Conservation (phyloP, 2,888 invertebrate genomes). For the Macrosiphum euphorbiae region DNA sequence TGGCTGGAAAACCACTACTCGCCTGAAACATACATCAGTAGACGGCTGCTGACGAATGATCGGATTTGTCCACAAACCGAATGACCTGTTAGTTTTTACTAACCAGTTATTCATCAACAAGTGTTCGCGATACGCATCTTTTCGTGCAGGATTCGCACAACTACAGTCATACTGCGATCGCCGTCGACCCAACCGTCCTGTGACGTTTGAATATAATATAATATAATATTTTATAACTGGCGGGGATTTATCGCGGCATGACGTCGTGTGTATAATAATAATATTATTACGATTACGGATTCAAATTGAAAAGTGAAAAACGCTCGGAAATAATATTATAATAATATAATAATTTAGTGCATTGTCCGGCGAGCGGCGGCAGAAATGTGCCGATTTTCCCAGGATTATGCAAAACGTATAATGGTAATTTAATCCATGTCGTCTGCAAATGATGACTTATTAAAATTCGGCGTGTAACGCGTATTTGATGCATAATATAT, state of each 20-base stretch:
- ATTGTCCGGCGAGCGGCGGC: background rate
- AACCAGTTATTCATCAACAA: background rate
- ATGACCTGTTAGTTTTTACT: background rate
- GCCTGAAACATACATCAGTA: background rate
- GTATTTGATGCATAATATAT: background rate
- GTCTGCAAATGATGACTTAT: conserved; percentile 41
- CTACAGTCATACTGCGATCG: too few species aligned
- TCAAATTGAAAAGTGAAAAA: conserved; percentile 3
- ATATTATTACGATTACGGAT: background rate
- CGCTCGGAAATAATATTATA: background rate
- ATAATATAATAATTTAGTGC: background rate
- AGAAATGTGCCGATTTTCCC: conserved; percentile 46
- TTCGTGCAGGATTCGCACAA: background rate
- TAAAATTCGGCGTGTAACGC: conserved; percentile 8
- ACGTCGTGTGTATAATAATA: background rate
- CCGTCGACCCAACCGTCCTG: too few species aligned
- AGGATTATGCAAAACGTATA: conserved; percentile 48
- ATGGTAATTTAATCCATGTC: conserved; percentile 46
- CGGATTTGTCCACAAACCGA: background rate
- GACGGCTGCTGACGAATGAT: too few species aligned
- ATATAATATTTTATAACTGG: background rate
- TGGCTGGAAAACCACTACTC: too few species aligned
- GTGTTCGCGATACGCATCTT: background rate
- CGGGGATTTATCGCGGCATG: background rate
- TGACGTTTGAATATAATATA: too few species aligned